Conservation (phyloP, 1,140 invertebrate genomes). For the Temnothorax curvispinosus region DNA sequence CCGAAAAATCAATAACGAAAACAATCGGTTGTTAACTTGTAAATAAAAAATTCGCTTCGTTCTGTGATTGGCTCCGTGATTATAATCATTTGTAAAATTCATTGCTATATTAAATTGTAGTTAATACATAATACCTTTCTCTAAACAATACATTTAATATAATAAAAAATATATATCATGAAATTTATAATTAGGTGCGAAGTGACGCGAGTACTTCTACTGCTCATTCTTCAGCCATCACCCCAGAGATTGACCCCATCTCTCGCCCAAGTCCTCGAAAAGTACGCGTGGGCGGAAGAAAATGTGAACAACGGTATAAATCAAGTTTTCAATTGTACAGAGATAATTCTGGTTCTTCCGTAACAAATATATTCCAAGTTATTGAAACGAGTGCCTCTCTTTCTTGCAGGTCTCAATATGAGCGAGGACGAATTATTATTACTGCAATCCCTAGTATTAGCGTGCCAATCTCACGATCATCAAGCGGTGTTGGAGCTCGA, state of each 20-base stretch:
- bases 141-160: neutral
- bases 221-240: slow-evolving; percentile 90
- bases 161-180: slow-evolving; percentile 37
- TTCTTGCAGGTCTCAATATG: slow-evolving; percentile 86
- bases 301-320: slow-evolving; percentile 78
- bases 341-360: slow-evolving; percentile 26
- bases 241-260: slow-evolving; percentile 89
- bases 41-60: neutral
- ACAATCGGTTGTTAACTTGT: neutral
- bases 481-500: slow-evolving; percentile 88
- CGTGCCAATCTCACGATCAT: slow-evolving; percentile 89
- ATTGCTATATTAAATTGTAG: neutral
- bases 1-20: neutral
- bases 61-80: neutral
- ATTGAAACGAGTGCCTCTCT: slow-evolving; percentile 38
- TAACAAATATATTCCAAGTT: slow-evolving; percentile 52
- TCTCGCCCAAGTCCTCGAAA: slow-evolving; percentile 89
- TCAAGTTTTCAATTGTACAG: neutral
- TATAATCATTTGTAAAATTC: slow-evolving; percentile 2
- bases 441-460: slow-evolving; percentile 91
- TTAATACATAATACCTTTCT: neutral
- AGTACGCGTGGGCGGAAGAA: slow-evolving; percentile 89
- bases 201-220: slow-evolving; percentile 89
- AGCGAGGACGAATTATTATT: slow-evolving; percentile 89
- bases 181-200: slow-evolving; percentile 87